A percentile compares a stretch with the other conserved stretches of the same genome.
Evolutionary conservation across 1,140 invertebrate genomes (phyloP).

Genomic region (Lucilia cuprina): DNA sequence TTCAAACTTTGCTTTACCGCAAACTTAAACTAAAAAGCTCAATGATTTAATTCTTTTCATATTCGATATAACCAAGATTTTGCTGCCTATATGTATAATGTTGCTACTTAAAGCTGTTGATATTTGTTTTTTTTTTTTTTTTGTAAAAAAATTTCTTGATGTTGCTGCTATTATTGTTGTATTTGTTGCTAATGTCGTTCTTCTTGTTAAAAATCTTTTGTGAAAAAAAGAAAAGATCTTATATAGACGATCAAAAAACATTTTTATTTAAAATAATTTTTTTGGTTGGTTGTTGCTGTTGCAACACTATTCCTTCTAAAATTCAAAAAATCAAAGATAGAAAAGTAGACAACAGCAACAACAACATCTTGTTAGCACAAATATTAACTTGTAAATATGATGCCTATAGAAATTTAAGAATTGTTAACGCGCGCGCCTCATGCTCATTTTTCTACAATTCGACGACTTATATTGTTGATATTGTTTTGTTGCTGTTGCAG

Average conservation of each 20-base stretch:
- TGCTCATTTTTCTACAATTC: background rate
- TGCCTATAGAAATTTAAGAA: constrained; percentile 60
- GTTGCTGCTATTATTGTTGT: background rate
- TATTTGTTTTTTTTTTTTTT: background rate
- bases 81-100: background rate
- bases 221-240: constrained; percentile 9
- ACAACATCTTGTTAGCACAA: constrained; percentile 59
- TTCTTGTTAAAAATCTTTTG: constrained; percentile 10
- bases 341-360: background rate
- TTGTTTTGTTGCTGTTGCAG: background rate
- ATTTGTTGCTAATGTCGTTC: constrained; percentile 12
- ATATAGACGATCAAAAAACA: constrained; percentile 21
- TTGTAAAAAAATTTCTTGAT: background rate
- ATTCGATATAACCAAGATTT: background rate
- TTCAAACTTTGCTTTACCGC: too few species aligned
- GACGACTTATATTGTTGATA: background rate
- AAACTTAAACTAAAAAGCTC: too few species aligned
- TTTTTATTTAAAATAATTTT: constrained; percentile 28
- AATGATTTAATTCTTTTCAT: background rate
- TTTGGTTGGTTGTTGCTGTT: background rate
- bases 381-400: constrained; percentile 62
- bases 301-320: background rate
- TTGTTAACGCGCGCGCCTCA: constrained; percentile 36
- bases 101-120: constrained; percentile 27
- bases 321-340: background rate